Evolutionary conservation across 2,888 invertebrate genomes (phyloP).

Genomic region (Sabatieria punctata): DNA sequence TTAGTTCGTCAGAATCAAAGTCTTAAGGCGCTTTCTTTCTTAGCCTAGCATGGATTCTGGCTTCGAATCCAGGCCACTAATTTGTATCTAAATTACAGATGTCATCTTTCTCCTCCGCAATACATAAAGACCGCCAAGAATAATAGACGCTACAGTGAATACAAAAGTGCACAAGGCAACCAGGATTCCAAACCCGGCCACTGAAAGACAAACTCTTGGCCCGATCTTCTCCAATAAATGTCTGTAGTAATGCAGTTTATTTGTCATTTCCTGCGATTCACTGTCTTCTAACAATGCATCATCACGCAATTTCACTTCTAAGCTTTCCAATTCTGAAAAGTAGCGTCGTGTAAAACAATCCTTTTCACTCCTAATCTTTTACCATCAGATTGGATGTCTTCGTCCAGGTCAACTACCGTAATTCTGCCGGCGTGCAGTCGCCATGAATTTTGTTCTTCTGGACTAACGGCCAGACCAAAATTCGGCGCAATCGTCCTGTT

Average conservation of each 20-base stretch:
- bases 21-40: too few relatives aligned
- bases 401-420: conserved; percentile 22
- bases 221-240: not conserved
- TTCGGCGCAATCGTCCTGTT: not conserved
- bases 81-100: not conserved
- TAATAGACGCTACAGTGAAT: conserved; percentile 16
- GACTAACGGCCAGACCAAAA: not conserved
- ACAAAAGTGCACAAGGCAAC: conserved; percentile 23
- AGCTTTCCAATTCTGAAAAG: not conserved
- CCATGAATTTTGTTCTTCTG: conserved; percentile 11
- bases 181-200: conserved; percentile 20
- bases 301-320: not conserved
- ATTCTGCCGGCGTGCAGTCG: conserved; percentile 20
- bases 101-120: conserved; percentile 1
- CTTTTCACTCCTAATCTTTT: not conserved
- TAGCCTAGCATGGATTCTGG: too few relatives aligned
- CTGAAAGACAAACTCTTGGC: conserved; percentile 17
- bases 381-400: conserved; percentile 8
- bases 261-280: not conserved
- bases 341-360: not conserved
- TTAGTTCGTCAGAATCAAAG: too few relatives aligned
- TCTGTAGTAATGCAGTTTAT: not conserved
- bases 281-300: not conserved
- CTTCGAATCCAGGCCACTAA: not conserved
- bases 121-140: conserved; percentile 13